phyloP scores from a whole-genome alignment of 2,888 invertebrate species.

The Cheiracanthium punctorium region DNA sequence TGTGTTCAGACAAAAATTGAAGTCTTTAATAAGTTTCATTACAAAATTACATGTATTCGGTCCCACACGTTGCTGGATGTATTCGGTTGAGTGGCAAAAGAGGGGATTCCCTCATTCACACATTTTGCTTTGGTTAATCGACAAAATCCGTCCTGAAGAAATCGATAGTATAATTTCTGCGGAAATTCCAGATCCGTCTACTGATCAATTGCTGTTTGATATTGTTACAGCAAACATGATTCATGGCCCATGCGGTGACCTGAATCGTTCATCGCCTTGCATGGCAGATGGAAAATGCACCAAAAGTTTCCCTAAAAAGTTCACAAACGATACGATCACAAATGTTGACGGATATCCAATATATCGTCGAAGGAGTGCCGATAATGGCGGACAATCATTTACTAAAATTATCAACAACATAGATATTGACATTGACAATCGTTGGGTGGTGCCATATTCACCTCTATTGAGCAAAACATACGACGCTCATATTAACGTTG shows the following conservation, averaged over 20 bases:
- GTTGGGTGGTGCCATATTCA: conserved; percentile 9
- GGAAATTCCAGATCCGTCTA: background rate
- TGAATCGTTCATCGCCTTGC: conserved; percentile 20
- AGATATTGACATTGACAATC: conserved; percentile 1
- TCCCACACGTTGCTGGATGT: conserved; percentile 2
- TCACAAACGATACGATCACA: conserved; percentile 24
- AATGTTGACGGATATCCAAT: conserved; percentile 38
- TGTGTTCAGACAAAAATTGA: conserved; percentile 29
- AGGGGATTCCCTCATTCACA: conserved; percentile 1
- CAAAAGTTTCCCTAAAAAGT: conserved; percentile 22
- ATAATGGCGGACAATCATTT: conserved; percentile 35
- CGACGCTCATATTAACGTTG: conserved; percentile 13
- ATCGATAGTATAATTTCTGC: background rate
- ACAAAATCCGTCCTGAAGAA: background rate
- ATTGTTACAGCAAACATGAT: conserved; percentile 1
- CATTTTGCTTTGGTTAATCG: background rate
- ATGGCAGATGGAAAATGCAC: conserved; percentile 39
- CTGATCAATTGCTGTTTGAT: background rate
- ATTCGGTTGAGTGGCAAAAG: conserved; percentile 11
- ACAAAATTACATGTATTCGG: conserved; percentile 23
- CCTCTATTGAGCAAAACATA: background rate
- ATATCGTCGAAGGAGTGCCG: conserved; percentile 36
- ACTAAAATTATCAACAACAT: background rate
- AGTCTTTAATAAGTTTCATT: conserved; percentile 28
- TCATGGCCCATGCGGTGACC: background rate